A percentile compares a stretch with the other conserved stretches of the same genome.
phyloP scores from a whole-genome alignment of 2,888 invertebrate genomes.

The Synergus umbraculus region DNA sequence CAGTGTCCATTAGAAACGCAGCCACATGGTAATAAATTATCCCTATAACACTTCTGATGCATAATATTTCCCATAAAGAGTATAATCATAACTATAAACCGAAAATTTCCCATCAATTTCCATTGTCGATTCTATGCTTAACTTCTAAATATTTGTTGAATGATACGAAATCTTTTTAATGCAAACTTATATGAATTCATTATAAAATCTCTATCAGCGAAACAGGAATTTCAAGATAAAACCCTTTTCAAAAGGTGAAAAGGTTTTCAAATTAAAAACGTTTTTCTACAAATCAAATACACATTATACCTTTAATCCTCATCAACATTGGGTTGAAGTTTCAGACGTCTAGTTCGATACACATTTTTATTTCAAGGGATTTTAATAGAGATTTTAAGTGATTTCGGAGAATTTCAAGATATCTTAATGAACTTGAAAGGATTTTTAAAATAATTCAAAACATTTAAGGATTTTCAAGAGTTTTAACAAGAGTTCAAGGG shows the following conservation, averaged over 20 bases:
- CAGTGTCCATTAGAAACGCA: conserved; percentile 24
- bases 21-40: conserved; percentile 25
- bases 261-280: background rate
- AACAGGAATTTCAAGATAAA: background rate
- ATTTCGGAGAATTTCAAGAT: too few relatives aligned
- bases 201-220: background rate
- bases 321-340: too few relatives aligned
- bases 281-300: too few relatives aligned
- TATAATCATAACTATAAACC: background rate
- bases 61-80: background rate
- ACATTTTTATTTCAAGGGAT: too few relatives aligned
- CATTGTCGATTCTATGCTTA: too few relatives aligned
- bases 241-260: background rate
- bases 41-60: background rate
- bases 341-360: too few relatives aligned
- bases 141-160: background rate
- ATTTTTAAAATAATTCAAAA: too few relatives aligned
- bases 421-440: too few relatives aligned
- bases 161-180: background rate
- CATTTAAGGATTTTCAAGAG: too few relatives aligned
- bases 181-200: background rate
- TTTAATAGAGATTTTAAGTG: too few relatives aligned
- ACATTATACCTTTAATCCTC: too few relatives aligned
- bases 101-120: background rate
- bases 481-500: too few relatives aligned